A percentile compares a stretch with the other conserved stretches of the same genome.
phyloP scores from a whole-genome alignment of 2,888 invertebrate species.

The Apodemia zela region DNA sequence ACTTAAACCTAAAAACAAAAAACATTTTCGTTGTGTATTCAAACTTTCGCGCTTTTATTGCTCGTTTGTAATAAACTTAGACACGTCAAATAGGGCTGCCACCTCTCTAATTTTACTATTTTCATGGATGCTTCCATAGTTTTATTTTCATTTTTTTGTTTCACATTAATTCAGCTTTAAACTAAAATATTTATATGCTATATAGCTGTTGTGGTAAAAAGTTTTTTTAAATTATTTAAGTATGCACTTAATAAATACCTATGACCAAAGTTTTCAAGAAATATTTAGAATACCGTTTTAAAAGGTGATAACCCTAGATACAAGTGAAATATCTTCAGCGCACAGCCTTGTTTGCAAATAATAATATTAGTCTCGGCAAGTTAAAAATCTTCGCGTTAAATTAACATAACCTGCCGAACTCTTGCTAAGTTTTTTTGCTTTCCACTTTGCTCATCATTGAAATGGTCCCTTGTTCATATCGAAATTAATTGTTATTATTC shows the following conservation, averaged over 20 bases:
- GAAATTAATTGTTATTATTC: conserved; percentile 40
- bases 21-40: conserved; percentile 29
- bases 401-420: conserved; percentile 69
- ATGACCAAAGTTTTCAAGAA: not conserved
- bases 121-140: not conserved
- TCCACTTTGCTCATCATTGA: conserved; percentile 54
- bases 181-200: no score
- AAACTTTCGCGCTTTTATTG: conserved; percentile 42
- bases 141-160: not conserved
- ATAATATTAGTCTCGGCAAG: conserved; percentile 66
- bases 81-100: conserved; percentile 24
- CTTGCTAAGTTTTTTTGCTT: conserved; percentile 57
- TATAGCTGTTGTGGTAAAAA: no score
- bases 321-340: conserved; percentile 49
- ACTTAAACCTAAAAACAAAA: conserved; percentile 17
- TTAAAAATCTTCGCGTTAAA: conserved; percentile 66
- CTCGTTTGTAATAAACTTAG: conserved; percentile 34
- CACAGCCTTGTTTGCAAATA: conserved; percentile 61
- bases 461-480: conserved; percentile 54
- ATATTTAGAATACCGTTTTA: not conserved
- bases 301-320: not conserved
- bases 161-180: no score
- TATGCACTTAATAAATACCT: not conserved
- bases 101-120: not conserved
- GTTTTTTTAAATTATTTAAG: no score